Conservation (phyloP, 2,888 invertebrate genomes). For the Lamellibrachia satsuma region DNA sequence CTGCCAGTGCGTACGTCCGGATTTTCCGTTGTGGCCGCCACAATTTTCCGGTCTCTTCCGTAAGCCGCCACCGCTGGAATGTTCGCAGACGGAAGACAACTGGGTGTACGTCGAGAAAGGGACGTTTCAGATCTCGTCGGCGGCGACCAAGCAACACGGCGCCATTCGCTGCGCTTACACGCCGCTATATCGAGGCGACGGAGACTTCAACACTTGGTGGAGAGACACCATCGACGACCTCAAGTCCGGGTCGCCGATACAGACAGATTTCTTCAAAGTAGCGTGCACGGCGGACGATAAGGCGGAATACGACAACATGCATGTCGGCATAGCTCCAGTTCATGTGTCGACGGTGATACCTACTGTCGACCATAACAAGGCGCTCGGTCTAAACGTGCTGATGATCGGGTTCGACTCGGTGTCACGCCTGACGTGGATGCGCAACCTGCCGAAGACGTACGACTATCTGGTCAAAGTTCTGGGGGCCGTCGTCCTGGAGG, state of each 20-base stretch:
- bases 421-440: background rate
- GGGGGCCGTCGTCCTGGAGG: conserved; percentile 30
- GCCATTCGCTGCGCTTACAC: background rate
- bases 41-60: background rate
- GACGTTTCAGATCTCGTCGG: background rate
- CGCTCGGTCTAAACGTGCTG: conserved; percentile 17
- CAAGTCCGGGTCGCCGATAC: conserved; percentile 45
- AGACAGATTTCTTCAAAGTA: conserved; percentile 57
- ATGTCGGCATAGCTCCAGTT: conserved; percentile 70
- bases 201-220: background rate
- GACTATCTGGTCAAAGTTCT: background rate
- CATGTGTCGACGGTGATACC: background rate
- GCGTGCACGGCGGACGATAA: conserved; percentile 53
- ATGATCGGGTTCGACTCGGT: conserved; percentile 22
- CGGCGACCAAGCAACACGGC: background rate
- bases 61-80: background rate
- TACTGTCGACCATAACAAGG: conserved; percentile 46
- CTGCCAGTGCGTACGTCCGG: background rate
- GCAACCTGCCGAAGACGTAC: background rate
- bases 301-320: conserved; percentile 74
- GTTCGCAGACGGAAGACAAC: background rate
- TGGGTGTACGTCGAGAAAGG: conserved; percentile 21
- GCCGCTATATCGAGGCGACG: background rate
- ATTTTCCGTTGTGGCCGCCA: background rate
- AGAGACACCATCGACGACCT: background rate